Evolutionary conservation across 2,888 invertebrate genomes (phyloP), one percentile per base, ranked within the genome.

Genomic region (Cryptus viduatorius): DNA sequence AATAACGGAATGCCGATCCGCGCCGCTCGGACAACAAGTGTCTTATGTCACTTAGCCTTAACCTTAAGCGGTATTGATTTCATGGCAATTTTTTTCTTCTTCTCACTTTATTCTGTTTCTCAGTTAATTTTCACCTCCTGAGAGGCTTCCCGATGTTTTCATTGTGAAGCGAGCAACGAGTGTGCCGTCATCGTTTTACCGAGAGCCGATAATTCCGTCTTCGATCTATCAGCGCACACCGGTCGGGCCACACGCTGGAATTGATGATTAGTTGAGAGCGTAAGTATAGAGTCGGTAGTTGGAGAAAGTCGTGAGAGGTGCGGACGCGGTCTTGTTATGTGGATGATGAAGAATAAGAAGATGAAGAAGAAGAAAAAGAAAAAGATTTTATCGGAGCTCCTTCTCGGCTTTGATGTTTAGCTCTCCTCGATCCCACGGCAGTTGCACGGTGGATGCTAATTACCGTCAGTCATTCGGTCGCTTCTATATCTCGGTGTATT

Each of bases 11-110:
- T 83, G 86, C 67, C 53, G 69, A 83, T 59, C 50, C 71, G 79
- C 42, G 72, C 71, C 24, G 50, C 65, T 19, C 37, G 77, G 67
- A 79, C 80, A 84, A 82, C 82, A 61, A 72, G 53, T 69, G 50
- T 80, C 80, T 86, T 84, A 61, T 81, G 79, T 84, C 80, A 86
- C 69, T 75, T 29, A 73, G 69, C 76, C 73, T 78, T 73, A 50
- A 80, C 75, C 85, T 76, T 67, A 78, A 50, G 65, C 59, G 76
- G 79, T 83, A 81, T 76, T 75, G 61, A 71, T 83, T 76, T 73
- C 73, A 75, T 46, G 42, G 77, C 31, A 56, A 78, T 75, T 79
- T 50, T 81, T 75, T 72, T 68, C 53, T 67, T 76, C 24, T 29
- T 73, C 42, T 64, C 16, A 53, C 8, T 19, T 19, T 19, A 7